Conservation (phyloP, 2,888 invertebrate species). For the Stenchaetothrips biformis region DNA sequence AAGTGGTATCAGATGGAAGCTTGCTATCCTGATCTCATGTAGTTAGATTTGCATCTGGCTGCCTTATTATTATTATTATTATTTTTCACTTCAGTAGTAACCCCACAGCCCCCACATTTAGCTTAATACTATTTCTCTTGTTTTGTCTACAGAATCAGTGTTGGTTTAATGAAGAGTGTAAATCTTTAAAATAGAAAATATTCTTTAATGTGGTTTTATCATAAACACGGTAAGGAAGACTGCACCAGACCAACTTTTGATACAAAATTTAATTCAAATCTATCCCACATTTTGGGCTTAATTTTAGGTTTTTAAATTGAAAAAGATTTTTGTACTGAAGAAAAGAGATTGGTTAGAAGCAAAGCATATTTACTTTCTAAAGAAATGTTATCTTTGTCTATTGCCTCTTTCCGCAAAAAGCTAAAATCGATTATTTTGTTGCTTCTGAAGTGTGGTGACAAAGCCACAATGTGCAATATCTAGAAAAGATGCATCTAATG, state of each 20-base stretch:
- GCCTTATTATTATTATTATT: not conserved
- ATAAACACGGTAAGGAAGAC: constrained; percentile 14
- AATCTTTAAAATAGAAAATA: not conserved
- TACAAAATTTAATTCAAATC: constrained; percentile 2
- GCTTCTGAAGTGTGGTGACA: not conserved
- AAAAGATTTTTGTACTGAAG: not conserved
- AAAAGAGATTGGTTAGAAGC: not conserved
- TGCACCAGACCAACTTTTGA: constrained; percentile 16
- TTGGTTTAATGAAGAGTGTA: not conserved
- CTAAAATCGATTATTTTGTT: not conserved
- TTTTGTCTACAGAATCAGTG: not conserved
- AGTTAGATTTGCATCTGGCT: not conserved
- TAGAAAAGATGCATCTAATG: not conserved
- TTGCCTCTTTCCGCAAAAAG: not conserved
- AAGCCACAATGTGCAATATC: not conserved
- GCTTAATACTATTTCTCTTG: not conserved
- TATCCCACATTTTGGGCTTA: not conserved
- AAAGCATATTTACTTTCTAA: not conserved
- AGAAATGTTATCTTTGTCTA: not conserved
- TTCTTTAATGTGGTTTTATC: not conserved
- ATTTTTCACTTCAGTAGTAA: not conserved
- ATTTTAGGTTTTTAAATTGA: not conserved
- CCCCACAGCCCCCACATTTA: not conserved
- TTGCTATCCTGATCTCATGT: constrained; percentile 19
- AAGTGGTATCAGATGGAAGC: constrained; percentile 1